Percentiles rank a stretch among this genome's conserved stretches.
Evolutionary conservation across 2,113 vertebrate species (phyloP).

Genomic region (Malurus melanocephalus): DNA sequence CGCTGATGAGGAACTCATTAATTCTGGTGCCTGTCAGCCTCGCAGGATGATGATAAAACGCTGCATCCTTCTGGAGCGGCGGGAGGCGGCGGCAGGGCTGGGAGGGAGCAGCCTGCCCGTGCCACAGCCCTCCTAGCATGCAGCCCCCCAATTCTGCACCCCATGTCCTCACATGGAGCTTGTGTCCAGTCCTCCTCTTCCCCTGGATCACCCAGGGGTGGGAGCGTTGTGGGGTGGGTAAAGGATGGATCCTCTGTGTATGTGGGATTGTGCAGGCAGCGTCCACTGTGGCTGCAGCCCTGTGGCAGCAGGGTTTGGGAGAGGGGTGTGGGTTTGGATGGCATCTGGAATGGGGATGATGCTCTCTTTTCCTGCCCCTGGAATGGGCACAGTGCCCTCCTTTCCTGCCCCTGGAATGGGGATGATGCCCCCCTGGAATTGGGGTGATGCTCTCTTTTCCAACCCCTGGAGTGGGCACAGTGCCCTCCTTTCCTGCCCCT

Average conservation of each 20-base stretch:
- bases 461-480: too few species aligned
- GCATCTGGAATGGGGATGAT: fast-evolving
- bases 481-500: too few species aligned
- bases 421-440: background rate
- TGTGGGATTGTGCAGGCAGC: background rate
- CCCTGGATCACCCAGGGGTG: background rate
- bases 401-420: fast-evolving
- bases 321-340: fast-evolving
- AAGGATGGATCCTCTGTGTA: too few species aligned
- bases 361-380: too few species aligned
- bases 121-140: background rate
- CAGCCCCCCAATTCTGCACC: background rate
- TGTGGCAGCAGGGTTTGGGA: background rate
- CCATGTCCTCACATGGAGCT: background rate
- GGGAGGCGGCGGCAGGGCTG: fast-evolving
- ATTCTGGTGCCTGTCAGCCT: slow-evolving; percentile 1
- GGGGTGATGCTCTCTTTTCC: too few species aligned
- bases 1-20: background rate
- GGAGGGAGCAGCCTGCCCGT: background rate
- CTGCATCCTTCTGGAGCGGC: background rate
- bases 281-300: background rate
- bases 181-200: background rate
- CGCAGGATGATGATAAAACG: background rate
- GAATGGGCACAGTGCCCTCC: too few species aligned
- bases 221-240: fast-evolving